phyloP scores from a whole-genome alignment of 2,888 invertebrate species.

The Temnothorax unifasciatus region DNA sequence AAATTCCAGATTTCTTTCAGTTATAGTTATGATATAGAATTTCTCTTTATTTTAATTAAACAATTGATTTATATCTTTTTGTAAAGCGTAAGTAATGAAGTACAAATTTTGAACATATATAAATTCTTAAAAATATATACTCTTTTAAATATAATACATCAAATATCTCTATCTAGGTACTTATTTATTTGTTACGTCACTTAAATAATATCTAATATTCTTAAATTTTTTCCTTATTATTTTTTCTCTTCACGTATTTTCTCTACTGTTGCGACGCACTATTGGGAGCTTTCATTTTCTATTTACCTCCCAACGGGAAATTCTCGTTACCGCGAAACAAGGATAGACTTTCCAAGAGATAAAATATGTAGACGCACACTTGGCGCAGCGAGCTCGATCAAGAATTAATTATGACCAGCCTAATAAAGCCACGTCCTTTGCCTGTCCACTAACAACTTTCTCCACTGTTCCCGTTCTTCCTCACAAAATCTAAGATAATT shows the following conservation, averaged over 20 bases:
- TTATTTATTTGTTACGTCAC: neutral
- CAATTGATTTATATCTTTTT: neutral
- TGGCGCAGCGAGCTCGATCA: conserved; percentile 54
- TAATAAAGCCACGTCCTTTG: conserved; percentile 61
- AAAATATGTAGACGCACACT: conserved; percentile 65
- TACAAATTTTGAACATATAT: neutral
- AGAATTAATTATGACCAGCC: conserved; percentile 58
- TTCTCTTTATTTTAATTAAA: neutral
- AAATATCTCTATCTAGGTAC: neutral
- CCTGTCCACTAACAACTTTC: conserved; percentile 50
- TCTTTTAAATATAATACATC: neutral
- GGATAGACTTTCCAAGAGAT: conserved; percentile 65
- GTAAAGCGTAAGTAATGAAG: neutral
- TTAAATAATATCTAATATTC: conserved; percentile 4
- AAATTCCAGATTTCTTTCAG: neutral
- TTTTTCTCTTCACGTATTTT: neutral
- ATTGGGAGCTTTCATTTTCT: conserved; percentile 24
- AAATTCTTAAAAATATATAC: neutral
- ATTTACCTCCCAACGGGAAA: conserved; percentile 34
- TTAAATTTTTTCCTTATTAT: neutral
- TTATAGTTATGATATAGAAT: neutral
- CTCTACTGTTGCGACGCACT: neutral
- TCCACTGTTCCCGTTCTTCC: conserved; percentile 8
- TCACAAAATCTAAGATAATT: conserved; percentile 30
- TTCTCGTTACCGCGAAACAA: conserved; percentile 66